phyloP scores from a whole-genome alignment of 2,797 vertebrate species.

The Melanogrammus aeglefinus region DNA sequence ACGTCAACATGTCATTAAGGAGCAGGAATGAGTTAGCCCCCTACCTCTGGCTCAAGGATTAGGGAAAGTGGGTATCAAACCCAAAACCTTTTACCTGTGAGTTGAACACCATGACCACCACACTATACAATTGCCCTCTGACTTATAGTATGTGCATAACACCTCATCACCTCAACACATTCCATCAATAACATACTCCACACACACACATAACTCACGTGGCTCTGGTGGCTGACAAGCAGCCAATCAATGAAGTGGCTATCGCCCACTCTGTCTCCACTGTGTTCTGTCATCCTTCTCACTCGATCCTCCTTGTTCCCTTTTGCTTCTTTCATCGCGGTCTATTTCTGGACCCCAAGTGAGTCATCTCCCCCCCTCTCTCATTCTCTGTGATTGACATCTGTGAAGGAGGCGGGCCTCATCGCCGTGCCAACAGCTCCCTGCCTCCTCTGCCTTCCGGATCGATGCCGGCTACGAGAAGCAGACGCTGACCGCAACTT shows the following conservation, averaged over 20 bases:
- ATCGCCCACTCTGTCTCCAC: constrained; percentile 21
- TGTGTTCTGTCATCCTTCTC: neutral
- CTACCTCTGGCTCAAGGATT: too few relatives aligned
- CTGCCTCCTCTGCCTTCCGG: neutral
- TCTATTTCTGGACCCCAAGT: constrained; percentile 41
- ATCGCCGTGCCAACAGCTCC: neutral
- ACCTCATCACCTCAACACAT: constrained; percentile 11
- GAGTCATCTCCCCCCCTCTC: constrained; percentile 26
- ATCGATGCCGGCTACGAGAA: too few relatives aligned
- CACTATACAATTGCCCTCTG: neutral
- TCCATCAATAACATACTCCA: constrained; percentile 2
- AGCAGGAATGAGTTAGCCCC: too few relatives aligned
- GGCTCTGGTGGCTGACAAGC: constrained; percentile 17
- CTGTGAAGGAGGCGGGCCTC: neutral
- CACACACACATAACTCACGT: neutral
- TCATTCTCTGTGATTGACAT: neutral
- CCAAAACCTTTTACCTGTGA: too few relatives aligned
- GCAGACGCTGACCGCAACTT: too few relatives aligned
- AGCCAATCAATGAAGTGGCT: constrained; percentile 41
- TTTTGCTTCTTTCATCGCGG: neutral
- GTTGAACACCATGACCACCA: neutral
- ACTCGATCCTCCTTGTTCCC: neutral
- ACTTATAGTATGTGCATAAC: constrained; percentile 13
- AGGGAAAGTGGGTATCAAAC: neutral
- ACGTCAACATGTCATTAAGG: too few relatives aligned